Evolutionary conservation across 2,888 invertebrate genomes (phyloP), one percentile per base, ranked within the genome.

Genomic region (Calliopum simillimum): DNA sequence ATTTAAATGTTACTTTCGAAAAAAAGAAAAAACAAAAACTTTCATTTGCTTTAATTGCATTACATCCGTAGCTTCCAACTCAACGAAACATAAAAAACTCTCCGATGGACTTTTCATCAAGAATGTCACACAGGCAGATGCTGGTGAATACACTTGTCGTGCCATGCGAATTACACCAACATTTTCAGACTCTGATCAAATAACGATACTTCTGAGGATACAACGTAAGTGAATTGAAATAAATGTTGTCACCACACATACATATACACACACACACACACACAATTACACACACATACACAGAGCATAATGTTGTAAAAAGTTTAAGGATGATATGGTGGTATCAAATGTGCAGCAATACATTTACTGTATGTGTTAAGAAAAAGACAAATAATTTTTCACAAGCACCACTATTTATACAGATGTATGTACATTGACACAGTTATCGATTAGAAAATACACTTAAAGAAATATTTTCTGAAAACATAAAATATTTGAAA

Each of bases 101-200:
- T 88, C 87, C 23, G 88, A 89, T 78, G 90, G 90, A 47, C 84
- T 90, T 23, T 83, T 87, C 72, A 89, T 90, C 77, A 86, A 84
- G 77, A 88, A 88, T 76, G 88, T 89, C n/a, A 86, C 86, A 23
- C 85, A 88, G 75, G 83, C 86, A 47, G 89, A 90, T 81, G 87
- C 87, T 73, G 89, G 89, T 66, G 87, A 87, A 75, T 90, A 89
- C 79, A 87, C 87, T 61, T 90, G 90, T 80, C 86, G 88, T 77
- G 90, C 89, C 12, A 87, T 88, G 79, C 89, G 90, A 77, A 84
- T 87, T 64, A 87, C 87, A 64, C 81, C 85, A 61, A 86, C 85
- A 68, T 87, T 87, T 67, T 88, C 88, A 73, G 88, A 87, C 75
- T 85, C 89, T 44, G 85, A 87, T 76, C 88, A 88, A 75, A 86